Conservation (phyloP, 2,113 vertebrate species). For the Tringa solitaria region DNA sequence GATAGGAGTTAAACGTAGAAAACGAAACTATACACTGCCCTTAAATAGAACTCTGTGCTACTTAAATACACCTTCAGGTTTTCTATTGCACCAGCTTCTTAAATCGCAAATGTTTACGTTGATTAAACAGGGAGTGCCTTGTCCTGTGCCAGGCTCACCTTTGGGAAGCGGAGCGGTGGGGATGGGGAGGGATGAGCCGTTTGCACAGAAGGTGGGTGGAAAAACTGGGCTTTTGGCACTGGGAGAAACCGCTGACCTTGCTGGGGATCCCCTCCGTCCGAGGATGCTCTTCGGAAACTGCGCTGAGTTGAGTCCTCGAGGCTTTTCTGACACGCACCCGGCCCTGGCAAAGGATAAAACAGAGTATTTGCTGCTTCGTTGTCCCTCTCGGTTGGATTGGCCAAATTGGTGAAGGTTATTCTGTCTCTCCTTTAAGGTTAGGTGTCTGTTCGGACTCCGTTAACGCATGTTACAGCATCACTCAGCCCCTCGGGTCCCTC, state of each 20-base stretch:
- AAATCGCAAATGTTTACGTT: neutral
- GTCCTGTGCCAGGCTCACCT: neutral
- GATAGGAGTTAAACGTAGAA: neutral
- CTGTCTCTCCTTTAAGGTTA: neutral
- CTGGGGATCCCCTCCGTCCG: fast-evolving
- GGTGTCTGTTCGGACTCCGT: fast-evolving
- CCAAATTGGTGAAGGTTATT: neutral
- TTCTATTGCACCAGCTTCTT: conserved; percentile 7
- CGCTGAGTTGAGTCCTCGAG: fast-evolving
- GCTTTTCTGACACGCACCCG: fast-evolving
- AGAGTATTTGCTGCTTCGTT: fast-evolving
- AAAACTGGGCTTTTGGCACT: neutral
- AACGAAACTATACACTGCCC: neutral
- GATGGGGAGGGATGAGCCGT: neutral
- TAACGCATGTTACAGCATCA: fast-evolving
- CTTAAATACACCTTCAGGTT: neutral
- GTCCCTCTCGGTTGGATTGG: fast-evolving
- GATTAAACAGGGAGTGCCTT: conserved; percentile 56
- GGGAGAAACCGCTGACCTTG: neutral
- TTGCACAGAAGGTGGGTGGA: fast-evolving
- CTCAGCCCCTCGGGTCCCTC: neutral
- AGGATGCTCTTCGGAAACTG: neutral
- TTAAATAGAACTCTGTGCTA: neutral
- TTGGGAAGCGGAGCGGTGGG: neutral
- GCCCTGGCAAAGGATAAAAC: neutral